Percentiles rank a stretch among this genome's conserved stretches.
These are phyloP conservation scores for Emydoidea blandingii DNA, from an alignment of 2,797 vertebrate species.

Conservation along the genomic window DNA sequence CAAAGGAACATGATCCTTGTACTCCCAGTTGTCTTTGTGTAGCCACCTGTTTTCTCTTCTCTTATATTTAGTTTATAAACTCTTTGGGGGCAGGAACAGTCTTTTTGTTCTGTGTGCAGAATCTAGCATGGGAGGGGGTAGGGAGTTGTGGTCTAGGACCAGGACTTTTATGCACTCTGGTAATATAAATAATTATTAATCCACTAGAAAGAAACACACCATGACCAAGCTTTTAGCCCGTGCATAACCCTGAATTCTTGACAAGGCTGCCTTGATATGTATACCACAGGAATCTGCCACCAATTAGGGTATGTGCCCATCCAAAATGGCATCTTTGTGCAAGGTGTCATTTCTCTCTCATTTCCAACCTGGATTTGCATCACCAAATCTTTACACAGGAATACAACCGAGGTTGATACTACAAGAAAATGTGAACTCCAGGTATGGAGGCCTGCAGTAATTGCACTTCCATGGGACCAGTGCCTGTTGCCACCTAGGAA, in stretches of 20 bases:
- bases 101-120: not conserved
- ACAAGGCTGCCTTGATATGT: not conserved
- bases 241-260: conserved; percentile 23
- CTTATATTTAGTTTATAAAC: not conserved
- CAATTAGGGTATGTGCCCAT: conserved; percentile 5
- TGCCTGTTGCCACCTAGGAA: not conserved
- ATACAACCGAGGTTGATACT: not conserved
- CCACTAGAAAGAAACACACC: conserved; percentile 18
- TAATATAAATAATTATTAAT: too few species aligned
- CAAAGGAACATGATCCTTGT: not conserved
- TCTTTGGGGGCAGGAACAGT: too few species aligned
- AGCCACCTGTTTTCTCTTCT: not conserved
- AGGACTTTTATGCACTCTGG: too few species aligned
- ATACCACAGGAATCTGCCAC: conserved; percentile 4
- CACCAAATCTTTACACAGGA: not conserved
- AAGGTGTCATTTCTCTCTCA: conserved; percentile 10
- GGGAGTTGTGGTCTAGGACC: too few species aligned
- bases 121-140: not conserved
- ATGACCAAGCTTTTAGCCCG: conserved; percentile 22
- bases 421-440: not conserved
- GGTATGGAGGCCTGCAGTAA: not conserved
- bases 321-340: not conserved
- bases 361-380: not conserved
- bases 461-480: not conserved
- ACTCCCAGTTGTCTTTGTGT: not conserved